These are phyloP conservation scores for Herpetotheres cachinnans DNA, from an alignment of 2,113 vertebrate species.

Conservation along the genomic window DNA sequence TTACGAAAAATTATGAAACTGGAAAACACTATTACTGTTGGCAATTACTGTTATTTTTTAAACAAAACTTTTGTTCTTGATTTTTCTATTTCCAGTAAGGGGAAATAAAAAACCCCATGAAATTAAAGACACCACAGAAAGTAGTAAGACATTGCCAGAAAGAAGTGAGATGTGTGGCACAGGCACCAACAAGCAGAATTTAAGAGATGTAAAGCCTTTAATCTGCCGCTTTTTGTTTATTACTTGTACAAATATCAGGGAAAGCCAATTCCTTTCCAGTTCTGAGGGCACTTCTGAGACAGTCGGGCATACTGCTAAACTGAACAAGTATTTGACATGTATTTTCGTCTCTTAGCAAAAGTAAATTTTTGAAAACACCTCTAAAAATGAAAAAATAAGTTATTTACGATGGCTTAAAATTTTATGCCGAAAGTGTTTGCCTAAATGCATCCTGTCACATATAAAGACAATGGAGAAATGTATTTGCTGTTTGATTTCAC, in stretches of 20 bases:
- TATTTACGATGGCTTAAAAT: background rate
- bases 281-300: background rate
- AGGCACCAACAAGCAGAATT: background rate
- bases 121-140: constrained; percentile 6
- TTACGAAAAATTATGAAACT: constrained; percentile 1
- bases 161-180: background rate
- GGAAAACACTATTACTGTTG: background rate
- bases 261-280: constrained; percentile 58
- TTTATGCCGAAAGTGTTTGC: background rate
- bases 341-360: constrained; percentile 23
- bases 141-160: background rate
- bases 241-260: constrained; percentile 23
- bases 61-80: background rate
- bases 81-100: constrained; percentile 35
- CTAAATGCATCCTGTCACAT: background rate
- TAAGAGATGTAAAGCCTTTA: background rate
- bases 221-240: constrained; percentile 12
- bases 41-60: constrained; percentile 20
- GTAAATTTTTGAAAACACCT: background rate
- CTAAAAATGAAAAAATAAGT: background rate
- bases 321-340: constrained; percentile 15
- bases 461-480: background rate
- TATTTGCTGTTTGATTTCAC: background rate
- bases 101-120: constrained; percentile 38
- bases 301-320: constrained; percentile 5